These are phyloP conservation scores for Uropsilus gracilis DNA, from an alignment of 2,113 vertebrate species.

Conservation along the genomic window DNA sequence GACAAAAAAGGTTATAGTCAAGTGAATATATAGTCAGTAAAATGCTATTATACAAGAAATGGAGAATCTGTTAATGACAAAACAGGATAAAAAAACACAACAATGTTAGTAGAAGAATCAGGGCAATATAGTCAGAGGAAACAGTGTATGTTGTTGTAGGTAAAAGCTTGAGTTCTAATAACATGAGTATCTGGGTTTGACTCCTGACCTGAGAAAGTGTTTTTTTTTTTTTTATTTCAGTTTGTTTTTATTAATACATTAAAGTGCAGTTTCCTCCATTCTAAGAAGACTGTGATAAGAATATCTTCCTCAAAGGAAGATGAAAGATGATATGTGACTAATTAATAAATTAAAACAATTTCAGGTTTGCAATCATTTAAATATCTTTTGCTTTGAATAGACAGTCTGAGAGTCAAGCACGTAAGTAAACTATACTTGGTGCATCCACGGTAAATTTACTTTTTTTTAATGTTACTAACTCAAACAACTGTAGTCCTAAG, in stretches of 20 bases:
- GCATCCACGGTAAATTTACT: background rate
- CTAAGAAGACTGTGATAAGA: background rate
- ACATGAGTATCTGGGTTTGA: background rate
- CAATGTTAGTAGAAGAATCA: background rate
- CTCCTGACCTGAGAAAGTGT: background rate
- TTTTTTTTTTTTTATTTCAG: too few relatives aligned
- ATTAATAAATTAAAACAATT: background rate
- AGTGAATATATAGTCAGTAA: background rate
- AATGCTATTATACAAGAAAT: background rate
- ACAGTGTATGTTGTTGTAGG: background rate
- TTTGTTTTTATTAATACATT: background rate
- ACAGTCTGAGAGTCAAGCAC: background rate
- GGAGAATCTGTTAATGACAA: background rate
- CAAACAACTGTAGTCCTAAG: background rate
- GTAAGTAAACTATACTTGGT: background rate
- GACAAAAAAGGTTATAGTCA: background rate
- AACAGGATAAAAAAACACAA: background rate
- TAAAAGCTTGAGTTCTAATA: background rate
- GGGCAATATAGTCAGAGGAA: background rate
- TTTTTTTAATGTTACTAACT: background rate
- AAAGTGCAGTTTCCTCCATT: background rate
- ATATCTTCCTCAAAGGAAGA: background rate
- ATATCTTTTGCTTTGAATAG: constrained; percentile 9
- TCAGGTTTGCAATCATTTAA: background rate
- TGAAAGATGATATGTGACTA: background rate